Evolutionary conservation across 2,888 invertebrate species (phyloP).

Genomic region (Brachynemurus nebulosus): DNA sequence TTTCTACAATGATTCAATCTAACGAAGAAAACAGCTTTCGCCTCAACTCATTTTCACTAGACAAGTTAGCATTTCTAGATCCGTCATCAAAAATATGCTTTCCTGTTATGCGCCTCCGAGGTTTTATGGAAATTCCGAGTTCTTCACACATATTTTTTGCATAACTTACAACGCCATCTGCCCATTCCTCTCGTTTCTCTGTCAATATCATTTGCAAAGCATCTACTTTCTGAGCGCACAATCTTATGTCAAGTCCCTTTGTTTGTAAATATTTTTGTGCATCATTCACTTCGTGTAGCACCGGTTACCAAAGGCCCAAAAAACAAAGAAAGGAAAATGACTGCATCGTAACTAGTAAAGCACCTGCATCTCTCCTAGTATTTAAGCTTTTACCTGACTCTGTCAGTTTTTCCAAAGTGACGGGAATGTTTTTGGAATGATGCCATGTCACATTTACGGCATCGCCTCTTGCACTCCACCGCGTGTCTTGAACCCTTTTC

Average conservation of each 20-base stretch:
- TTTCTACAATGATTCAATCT: no score
- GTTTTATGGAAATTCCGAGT: background rate
- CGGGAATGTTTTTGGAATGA: constrained; percentile 7
- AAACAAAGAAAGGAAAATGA: constrained; percentile 13
- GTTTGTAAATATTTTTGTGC: background rate
- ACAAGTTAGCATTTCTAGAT: background rate
- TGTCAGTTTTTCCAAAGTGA: constrained; percentile 15
- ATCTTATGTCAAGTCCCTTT: background rate
- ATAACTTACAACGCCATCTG: background rate
- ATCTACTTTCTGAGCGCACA: constrained; percentile 7
- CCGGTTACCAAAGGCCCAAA: constrained; percentile 10
- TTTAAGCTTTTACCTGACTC: constrained; percentile 13
- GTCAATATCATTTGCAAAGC: constrained; percentile 1
- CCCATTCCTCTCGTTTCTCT: constrained; percentile 6
- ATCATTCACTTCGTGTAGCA: background rate
- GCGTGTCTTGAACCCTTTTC: background rate
- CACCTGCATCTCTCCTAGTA: constrained; percentile 12
- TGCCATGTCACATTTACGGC: background rate
- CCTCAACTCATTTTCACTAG: constrained; percentile 11
- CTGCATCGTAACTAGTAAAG: constrained; percentile 10
- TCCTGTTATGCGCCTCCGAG: background rate
- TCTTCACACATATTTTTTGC: background rate
- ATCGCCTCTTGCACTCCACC: background rate
- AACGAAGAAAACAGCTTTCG: constrained; percentile 10
- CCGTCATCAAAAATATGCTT: constrained; percentile 11